These are phyloP conservation scores for Euplexia lucipara DNA, from an alignment of 2,888 invertebrate genomes.

Conservation along the genomic window DNA sequence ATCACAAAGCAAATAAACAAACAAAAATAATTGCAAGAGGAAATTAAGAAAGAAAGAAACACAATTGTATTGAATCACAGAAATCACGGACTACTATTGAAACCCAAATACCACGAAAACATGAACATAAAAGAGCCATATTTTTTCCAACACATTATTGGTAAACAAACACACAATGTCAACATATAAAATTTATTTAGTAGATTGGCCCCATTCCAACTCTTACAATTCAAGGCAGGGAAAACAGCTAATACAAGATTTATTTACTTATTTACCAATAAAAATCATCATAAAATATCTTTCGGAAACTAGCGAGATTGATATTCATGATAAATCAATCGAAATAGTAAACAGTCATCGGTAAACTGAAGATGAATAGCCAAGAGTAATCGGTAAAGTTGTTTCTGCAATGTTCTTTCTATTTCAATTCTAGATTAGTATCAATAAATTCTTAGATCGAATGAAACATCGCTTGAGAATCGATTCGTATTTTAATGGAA, in stretches of 20 bases:
- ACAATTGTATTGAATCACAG: conserved; percentile 4
- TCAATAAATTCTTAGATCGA: conserved; percentile 18
- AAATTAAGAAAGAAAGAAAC: conserved; percentile 13
- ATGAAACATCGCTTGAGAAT: conserved; percentile 15
- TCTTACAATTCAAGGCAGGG: conserved; percentile 31
- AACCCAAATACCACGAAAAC: conserved; percentile 28
- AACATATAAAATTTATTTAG: conserved; percentile 51
- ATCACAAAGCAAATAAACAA: neutral
- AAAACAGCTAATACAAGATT: conserved; percentile 51
- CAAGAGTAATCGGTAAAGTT: conserved; percentile 12
- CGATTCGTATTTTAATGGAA: conserved; percentile 26
- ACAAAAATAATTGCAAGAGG: conserved; percentile 5
- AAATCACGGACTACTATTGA: conserved; percentile 1
- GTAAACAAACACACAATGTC: conserved; percentile 56
- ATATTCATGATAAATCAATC: conserved; percentile 49
- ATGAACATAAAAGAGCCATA: conserved; percentile 26
- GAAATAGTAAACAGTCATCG: conserved; percentile 27
- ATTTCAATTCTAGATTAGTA: conserved; percentile 28
- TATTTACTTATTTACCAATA: conserved; percentile 60
- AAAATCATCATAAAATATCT: conserved; percentile 52
- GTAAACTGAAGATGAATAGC: conserved; percentile 10
- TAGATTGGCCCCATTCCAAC: conserved; percentile 58
- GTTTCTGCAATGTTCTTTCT: conserved; percentile 11
- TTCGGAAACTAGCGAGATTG: conserved; percentile 43
- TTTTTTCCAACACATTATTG: conserved; percentile 40